Base-by-base conservation (phyloP, 2,113 vertebrate genomes). In the Hemichromis elongatus region DNA sequence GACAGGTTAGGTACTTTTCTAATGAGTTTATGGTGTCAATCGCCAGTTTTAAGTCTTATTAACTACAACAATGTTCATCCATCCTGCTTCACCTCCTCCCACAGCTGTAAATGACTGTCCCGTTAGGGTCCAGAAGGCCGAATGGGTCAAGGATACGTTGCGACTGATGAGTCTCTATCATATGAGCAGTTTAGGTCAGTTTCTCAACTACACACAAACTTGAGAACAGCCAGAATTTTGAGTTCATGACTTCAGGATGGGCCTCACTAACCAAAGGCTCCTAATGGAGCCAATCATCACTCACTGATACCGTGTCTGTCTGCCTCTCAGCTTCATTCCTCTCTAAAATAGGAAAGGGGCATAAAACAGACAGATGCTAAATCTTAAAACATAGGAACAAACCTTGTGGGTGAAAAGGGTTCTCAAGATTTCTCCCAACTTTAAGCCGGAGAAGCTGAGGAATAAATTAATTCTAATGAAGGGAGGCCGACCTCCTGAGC, bases 391-490 rank as follows among this genome's bases (percentile, higher is more conserved):
- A 68, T 40, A 63, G 47, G 79, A 84, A 59, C 54, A 89, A 79
- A 73, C 82, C 66, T 53, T 81, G 40, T 50, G 9, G 77, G 50
- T 54, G 75, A 82, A 73, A 80, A 77, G 78, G 40, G 84, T 70
- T 90, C 82, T 82, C 85, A 80, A 87, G 91, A 88, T 89, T 90
- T 81, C 87, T 86, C 45, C 61, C 68, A 82, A 79, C 79, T 91
- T 81, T 40, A 53, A 57, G 86, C 83, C 30, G 45, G 70, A 68
- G 80, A 68, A 56, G 79, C 82, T 77, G 75, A 68, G 79, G 57
- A 59, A 24, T 56, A 88, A 92, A 91, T 89, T 24, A 90, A 92
- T 86, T 88, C 56, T 80, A 90, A 93, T 92, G 86, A 88, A 88
- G 87, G 82, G 28, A 61, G 80, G 83, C 80, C 37, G 30, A 80